Evolutionary conservation across 2,888 invertebrate species (phyloP).

Genomic region (Coelinius sp.): DNA sequence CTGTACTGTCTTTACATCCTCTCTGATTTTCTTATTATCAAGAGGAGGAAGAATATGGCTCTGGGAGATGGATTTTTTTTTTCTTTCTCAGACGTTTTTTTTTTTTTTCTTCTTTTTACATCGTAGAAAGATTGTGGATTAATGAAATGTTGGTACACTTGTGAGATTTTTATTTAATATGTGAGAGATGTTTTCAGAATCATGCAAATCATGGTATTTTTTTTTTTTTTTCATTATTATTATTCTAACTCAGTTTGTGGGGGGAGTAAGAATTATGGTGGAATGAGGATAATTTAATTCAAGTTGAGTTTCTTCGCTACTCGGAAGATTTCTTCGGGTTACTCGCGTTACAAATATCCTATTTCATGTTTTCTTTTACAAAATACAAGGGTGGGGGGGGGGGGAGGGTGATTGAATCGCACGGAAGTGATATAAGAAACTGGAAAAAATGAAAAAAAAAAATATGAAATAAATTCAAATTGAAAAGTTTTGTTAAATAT

Average conservation of each 20-base stretch:
- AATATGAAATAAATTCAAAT: slow-evolving; percentile 17
- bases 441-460: neutral
- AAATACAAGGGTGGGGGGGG: neutral
- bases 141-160: neutral
- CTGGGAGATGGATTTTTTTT: neutral
- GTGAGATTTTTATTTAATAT: neutral
- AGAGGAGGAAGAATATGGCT: neutral
- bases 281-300: neutral
- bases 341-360: neutral
- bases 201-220: neutral
- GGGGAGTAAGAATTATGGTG: neutral
- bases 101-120: neutral
- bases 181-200: neutral
- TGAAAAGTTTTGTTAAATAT: slow-evolving; percentile 9
- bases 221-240: too few species aligned
- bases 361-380: neutral
- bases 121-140: neutral
- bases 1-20: slow-evolving; percentile 15
- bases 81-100: neutral
- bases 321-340: neutral
- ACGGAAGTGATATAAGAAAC: neutral
- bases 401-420: neutral
- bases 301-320: neutral
- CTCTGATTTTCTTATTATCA: neutral
- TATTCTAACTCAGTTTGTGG: neutral